Evolutionary conservation across 2,797 vertebrate species (phyloP).

Genomic region (Sparidentex hasta): DNA sequence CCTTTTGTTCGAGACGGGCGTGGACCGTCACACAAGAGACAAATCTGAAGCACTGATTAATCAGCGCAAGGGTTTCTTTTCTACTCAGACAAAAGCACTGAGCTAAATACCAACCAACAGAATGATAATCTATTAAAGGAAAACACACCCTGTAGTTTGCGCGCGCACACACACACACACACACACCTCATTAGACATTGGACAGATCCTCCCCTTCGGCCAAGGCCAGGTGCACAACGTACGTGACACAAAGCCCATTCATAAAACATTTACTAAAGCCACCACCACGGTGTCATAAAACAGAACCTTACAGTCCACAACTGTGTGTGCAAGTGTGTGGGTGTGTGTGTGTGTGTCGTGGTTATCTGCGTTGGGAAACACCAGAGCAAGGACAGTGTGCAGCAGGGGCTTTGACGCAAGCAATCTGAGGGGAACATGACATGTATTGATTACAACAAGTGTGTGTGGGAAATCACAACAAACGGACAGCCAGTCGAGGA

Average conservation of each 20-base stretch:
- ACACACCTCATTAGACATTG: conserved; percentile 65
- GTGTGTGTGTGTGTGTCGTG: conserved; percentile 22
- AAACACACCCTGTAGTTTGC: conserved; percentile 52
- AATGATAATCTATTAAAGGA: conserved; percentile 61
- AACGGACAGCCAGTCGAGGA: conserved; percentile 21
- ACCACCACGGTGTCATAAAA: conserved; percentile 61
- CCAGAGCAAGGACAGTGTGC: conserved; percentile 73
- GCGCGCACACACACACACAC: conserved; percentile 26
- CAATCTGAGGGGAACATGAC: conserved; percentile 49
- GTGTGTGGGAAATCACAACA: conserved; percentile 60
- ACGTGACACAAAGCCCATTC: conserved; percentile 75
- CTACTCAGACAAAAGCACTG: conserved; percentile 26
- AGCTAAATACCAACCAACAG: conserved; percentile 29
- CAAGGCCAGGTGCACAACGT: conserved; percentile 69
- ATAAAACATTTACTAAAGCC: conserved; percentile 84
- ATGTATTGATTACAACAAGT: conserved; percentile 40
- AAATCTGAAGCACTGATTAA: conserved; percentile 31
- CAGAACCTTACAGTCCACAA: conserved; percentile 55
- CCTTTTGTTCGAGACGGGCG: not conserved
- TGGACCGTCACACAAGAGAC: not conserved
- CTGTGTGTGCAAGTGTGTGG: conserved; percentile 11
- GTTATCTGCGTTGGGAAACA: conserved; percentile 78
- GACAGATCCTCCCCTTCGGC: conserved; percentile 65
- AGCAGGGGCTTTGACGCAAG: conserved; percentile 74
- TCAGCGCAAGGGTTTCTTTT: conserved; percentile 1